phyloP scores from a whole-genome alignment of 2,113 vertebrate genomes.

The Ornithorhynchus anatinus region DNA sequence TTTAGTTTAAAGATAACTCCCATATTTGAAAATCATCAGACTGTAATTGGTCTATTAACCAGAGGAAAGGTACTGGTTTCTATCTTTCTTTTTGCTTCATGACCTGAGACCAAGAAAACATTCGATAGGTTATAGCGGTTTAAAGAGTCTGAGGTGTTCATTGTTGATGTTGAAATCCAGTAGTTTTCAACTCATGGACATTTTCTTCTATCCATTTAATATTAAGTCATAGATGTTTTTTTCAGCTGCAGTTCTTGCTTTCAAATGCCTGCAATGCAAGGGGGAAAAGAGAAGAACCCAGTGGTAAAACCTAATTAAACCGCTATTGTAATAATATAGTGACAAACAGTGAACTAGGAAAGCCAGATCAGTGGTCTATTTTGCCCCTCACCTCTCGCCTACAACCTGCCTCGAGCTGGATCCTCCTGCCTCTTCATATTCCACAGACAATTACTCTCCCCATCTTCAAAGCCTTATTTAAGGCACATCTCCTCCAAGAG shows the following conservation, averaged over 20 bases:
- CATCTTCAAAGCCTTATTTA: no score
- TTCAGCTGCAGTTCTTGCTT: constrained; percentile 41
- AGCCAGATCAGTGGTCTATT: no score
- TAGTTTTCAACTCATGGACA: constrained; percentile 42
- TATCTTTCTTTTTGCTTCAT: constrained; percentile 58
- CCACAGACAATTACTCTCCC: no score
- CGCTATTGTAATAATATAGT: no score
- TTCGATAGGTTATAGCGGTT: constrained; percentile 52
- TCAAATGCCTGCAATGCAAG: constrained; percentile 34
- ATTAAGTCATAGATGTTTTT: constrained; percentile 48
- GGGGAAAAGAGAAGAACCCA: constrained; percentile 7
- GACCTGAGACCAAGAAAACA: constrained; percentile 66
- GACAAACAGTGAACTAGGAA: no score
- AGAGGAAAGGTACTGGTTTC: constrained; percentile 58
- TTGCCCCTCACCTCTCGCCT: no score
- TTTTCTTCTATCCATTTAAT: constrained; percentile 54
- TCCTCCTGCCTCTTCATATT: no score
- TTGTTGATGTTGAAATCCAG: constrained; percentile 50
- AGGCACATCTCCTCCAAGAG: no score
- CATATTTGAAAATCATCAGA: constrained; percentile 55
- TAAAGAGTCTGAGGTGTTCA: constrained; percentile 51
- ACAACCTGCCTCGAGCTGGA: no score
- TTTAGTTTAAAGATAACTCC: constrained; percentile 63
- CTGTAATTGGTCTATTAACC: constrained; percentile 61
- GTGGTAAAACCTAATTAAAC: constrained; percentile 7